phyloP scores from a whole-genome alignment of 1,140 invertebrate genomes.

The Lepidurus apus region DNA sequence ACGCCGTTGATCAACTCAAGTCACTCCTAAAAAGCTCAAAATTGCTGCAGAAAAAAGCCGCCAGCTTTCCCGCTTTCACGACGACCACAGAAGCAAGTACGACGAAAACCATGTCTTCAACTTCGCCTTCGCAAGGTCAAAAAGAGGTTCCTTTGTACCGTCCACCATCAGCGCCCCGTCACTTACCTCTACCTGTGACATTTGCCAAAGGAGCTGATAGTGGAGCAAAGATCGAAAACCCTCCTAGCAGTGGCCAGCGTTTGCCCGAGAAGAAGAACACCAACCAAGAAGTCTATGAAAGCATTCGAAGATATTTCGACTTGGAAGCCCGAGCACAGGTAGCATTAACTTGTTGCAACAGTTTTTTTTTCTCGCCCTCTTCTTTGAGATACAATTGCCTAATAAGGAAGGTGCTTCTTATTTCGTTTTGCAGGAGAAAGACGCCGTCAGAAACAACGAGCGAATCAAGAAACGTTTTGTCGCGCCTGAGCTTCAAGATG shows the following conservation, averaged over 20 bases:
- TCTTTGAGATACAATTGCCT: not conserved
- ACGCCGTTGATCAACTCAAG: conserved; percentile 25
- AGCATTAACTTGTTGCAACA: not conserved
- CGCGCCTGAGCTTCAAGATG: not conserved
- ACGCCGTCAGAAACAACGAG: not conserved
- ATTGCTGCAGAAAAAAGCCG: not conserved
- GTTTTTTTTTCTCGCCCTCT: not conserved
- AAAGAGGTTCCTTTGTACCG: conserved; percentile 12
- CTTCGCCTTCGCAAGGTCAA: not conserved
- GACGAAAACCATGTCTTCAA: conserved; percentile 12
- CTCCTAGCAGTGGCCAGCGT: not conserved
- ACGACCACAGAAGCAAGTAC: not conserved
- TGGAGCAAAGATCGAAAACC: not conserved
- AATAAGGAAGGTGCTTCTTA: not conserved
- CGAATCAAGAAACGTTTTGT: conserved; percentile 19
- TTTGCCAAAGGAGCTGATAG: not conserved
- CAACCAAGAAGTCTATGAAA: not conserved
- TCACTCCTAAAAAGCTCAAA: not conserved
- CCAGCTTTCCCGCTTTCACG: not conserved
- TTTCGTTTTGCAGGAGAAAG: not conserved
- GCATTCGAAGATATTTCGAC: conserved; percentile 4
- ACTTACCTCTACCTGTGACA: conserved; percentile 9
- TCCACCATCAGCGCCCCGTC: conserved; percentile 1
- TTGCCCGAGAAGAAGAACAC: not conserved
- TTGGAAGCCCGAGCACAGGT: conserved; percentile 11